These are phyloP conservation scores for Bombus confusus DNA, from an alignment of 1,140 invertebrate genomes.

Conservation along the genomic window DNA sequence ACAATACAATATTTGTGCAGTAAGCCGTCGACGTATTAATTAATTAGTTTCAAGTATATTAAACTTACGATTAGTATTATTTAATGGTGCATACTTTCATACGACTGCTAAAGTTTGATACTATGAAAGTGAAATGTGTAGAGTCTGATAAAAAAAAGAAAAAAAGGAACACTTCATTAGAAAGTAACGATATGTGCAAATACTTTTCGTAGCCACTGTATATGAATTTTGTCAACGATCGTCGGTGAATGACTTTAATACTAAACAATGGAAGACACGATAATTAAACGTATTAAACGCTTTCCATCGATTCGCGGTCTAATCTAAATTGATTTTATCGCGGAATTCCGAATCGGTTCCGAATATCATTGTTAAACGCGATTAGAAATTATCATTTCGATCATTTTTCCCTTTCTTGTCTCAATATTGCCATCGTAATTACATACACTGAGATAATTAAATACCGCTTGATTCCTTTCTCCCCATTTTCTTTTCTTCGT, in stretches of 20 bases:
- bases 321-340: conserved; percentile 25
- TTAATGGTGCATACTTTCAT: too few species aligned
- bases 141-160: too few species aligned
- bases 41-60: too few species aligned
- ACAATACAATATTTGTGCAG: too few species aligned
- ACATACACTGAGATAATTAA: background rate
- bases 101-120: too few species aligned
- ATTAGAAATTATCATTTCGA: background rate
- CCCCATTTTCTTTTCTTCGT: background rate
- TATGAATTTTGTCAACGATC: background rate
- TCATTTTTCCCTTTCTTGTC: background rate
- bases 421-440: background rate
- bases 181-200: too few species aligned
- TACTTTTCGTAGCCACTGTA: too few species aligned
- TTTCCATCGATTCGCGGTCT: background rate
- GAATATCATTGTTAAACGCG: background rate
- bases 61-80: too few species aligned
- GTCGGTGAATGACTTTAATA: background rate
- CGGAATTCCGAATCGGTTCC: background rate
- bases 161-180: too few species aligned
- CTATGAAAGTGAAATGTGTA: too few species aligned
- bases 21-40: too few species aligned
- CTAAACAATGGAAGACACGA: too few species aligned
- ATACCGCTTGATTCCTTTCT: background rate
- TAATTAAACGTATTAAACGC: background rate